Evolutionary conservation across 2,888 invertebrate species (phyloP), one percentile per base, ranked within the genome.

Genomic region (Plutella xylostella): DNA sequence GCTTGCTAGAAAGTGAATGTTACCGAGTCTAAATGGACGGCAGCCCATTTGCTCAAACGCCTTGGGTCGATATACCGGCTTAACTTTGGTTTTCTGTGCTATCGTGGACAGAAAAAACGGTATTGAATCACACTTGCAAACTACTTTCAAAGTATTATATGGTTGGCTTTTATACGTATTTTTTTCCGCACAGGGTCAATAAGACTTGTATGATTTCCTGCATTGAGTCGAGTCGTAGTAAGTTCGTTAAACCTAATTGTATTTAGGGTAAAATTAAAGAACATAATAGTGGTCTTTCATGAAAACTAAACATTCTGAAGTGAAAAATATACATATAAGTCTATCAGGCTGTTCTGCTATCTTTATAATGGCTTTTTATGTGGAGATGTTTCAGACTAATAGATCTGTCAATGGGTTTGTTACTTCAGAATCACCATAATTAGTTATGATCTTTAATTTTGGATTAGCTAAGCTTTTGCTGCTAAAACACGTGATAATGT

Each of bases 61-160:
- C 79, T 67, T 55, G 77, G 78, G 72, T 80, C 76, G 74, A 79
- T 71, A 79, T 72, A 79, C 53, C 78, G 74, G 66, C 73, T 70
- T 66, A 80, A 72, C 72, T 76, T 83, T 74, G 76, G 73, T 73
- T 65, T 79, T 68, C 83, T 79, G 72, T 76, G 80, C 83, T 83
- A 43, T 34, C 77, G 56, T 56, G 58, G 72, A 77, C 73, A 72
- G 54, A 70, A 65, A 52, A 54, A 52, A 48, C 43, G 28, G 11
- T 28, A 6, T 28, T 28, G 9, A 28, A 28, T 12, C 9, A 28
- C 28, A n/a, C n/a, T 28, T 28, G 28, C n/a, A 28, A 9, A 28
- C 28, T 28, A 28, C n/a, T n/a, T 28, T 28, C 28, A 12, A 28
- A 28, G 28, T 12, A 28, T 6, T 28, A n/a, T n/a, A n/a, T n/a